phyloP scores from a whole-genome alignment of 2,113 vertebrate genomes.

The Melanostigma gelatinosum region DNA sequence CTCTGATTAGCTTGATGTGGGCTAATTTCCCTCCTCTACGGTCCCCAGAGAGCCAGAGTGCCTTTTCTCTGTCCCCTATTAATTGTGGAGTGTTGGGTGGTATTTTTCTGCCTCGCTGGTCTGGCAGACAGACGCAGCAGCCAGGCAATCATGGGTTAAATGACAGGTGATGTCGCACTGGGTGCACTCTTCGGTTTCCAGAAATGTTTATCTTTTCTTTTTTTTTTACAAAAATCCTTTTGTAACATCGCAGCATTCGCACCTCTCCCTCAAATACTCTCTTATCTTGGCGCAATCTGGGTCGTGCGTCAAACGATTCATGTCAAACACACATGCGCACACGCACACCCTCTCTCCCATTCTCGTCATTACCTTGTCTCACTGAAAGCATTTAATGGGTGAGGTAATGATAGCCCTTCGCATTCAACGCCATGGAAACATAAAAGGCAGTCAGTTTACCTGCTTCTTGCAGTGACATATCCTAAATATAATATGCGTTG shows the following conservation, averaged over 20 bases:
- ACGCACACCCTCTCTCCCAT: not conserved
- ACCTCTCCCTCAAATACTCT: not conserved
- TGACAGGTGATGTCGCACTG: slow-evolving; percentile 29
- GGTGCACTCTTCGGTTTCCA: not conserved
- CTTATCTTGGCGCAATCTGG: slow-evolving; percentile 32
- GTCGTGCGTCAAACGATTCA: slow-evolving; percentile 28
- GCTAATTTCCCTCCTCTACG: slow-evolving; percentile 75
- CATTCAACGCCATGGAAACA: slow-evolving; percentile 38
- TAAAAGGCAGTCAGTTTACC: not conserved
- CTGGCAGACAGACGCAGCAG: slow-evolving; percentile 73
- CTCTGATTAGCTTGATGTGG: slow-evolving; percentile 77
- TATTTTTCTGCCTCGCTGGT: slow-evolving; percentile 90
- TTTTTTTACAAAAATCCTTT: not conserved
- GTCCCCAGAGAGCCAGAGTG: slow-evolving; percentile 77
- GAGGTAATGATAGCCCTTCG: slow-evolving; percentile 30
- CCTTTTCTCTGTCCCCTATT: slow-evolving; percentile 85
- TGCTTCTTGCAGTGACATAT: not conserved
- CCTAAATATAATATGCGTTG: not conserved
- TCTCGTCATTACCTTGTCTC: slow-evolving; percentile 29
- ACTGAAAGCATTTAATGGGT: slow-evolving; percentile 50
- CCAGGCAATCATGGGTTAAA: slow-evolving; percentile 78
- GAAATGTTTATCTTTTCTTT: not conserved
- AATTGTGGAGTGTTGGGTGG: slow-evolving; percentile 87
- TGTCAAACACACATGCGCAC: not conserved
- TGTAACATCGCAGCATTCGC: not conserved